Evolutionary conservation across 2,113 vertebrate species (phyloP), one percentile per base, ranked within the genome.

Genomic region (Coracopsis vasa): DNA sequence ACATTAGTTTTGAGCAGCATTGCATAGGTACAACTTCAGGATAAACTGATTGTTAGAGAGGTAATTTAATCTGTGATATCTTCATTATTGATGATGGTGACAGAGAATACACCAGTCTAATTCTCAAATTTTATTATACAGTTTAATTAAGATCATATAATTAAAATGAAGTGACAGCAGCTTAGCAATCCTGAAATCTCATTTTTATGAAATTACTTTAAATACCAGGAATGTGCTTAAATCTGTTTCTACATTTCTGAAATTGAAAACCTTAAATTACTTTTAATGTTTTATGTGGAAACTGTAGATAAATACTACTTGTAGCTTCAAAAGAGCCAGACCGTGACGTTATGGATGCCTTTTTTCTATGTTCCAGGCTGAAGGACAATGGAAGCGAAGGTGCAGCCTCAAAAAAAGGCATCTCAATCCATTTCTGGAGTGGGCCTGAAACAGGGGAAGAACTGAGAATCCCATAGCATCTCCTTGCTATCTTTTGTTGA

Each of bases 121-220:
- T n/a, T 80, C 37, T 73, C 51, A 90, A 54, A 58, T 88, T 65
- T 88, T 56, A 71, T 33, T 16, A 39, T 42, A 69, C 0, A 4
- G 18, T 80, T 94, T 61, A 65, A 67, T 65, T 66, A 9, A 84
- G 82, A 61, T 31, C 0, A 66, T 65, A 61, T 75, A 8, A 66
- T 62, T 80, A 33, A 54, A 88, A 69, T 61, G 16, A 37, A 71
- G 18, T 60, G 66, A 62, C 7, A 80, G 24, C 16, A 45, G 6
- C 0, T 83, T 39, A 65, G 19, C 28, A 88, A 80, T 61, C 53
- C 48, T 69, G 33, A 6, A 12, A 27, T 90, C 39, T 80, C 65
- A 41, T 80, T 95, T 90, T 88, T 78, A 65, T 42, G 82, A 67
- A 88, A 78, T 84, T 41, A 73, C 54, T 54, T 90, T 96, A 31